Evolutionary conservation across 2,113 vertebrate species (phyloP).

Genomic region (Echinops telfairi): DNA sequence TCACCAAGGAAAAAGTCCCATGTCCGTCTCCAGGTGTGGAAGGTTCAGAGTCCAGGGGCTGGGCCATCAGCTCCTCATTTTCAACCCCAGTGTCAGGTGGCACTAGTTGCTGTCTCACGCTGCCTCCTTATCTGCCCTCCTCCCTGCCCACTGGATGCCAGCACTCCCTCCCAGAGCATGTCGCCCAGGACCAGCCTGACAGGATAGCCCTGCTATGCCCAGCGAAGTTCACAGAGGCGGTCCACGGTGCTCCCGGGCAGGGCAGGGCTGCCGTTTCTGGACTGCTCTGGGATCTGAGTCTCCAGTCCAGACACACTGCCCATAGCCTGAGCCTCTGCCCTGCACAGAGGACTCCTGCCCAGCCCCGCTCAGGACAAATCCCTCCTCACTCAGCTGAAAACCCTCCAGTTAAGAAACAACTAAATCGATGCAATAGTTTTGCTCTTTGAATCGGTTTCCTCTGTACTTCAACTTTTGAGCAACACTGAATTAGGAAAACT

Average conservation of each 20-base stretch:
- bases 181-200: fast-evolving
- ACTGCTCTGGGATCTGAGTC: background rate
- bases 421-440: background rate
- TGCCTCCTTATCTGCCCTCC: background rate
- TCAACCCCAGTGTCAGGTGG: background rate
- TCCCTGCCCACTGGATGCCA: background rate
- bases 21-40: background rate
- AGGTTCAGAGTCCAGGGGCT: background rate
- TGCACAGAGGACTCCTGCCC: background rate
- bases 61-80: background rate
- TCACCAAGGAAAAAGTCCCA: background rate
- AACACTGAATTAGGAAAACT: background rate
- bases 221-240: background rate
- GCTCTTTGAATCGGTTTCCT: background rate
- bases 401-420: background rate
- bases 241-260: background rate
- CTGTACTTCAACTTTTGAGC: background rate
- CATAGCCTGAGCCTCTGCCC: background rate
- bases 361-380: background rate
- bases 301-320: background rate
- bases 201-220: fast-evolving
- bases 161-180: background rate
- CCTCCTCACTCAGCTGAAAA: background rate
- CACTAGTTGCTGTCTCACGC: background rate
- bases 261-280: background rate